Percentiles rank a stretch among this genome's conserved stretches.
Evolutionary conservation across 2,797 vertebrate species (phyloP).

Genomic region (Enteromius radiatus): DNA sequence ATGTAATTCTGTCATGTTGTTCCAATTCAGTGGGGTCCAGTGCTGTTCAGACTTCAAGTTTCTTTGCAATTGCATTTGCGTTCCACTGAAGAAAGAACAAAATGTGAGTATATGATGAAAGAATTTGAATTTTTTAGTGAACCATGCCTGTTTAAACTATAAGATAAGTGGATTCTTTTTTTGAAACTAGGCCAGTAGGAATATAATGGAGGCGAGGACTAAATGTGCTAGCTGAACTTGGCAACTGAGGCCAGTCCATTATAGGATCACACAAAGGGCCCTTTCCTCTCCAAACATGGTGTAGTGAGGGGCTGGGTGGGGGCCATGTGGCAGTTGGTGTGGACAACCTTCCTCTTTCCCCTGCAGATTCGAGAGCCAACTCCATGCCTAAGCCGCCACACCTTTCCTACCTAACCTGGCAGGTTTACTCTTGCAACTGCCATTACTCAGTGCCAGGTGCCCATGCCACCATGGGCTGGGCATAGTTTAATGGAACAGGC

Average conservation of each 20-base stretch:
- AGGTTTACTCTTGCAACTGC: slow-evolving; percentile 58
- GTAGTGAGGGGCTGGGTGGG: slow-evolving; percentile 67
- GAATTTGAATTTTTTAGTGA: not conserved
- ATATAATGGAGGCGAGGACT: not conserved
- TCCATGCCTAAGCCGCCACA: slow-evolving; percentile 60
- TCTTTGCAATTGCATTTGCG: not conserved
- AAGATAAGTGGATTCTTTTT: not conserved
- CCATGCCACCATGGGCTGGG: slow-evolving; percentile 59
- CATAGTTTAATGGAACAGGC: slow-evolving; percentile 74
- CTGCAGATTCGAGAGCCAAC: slow-evolving; percentile 62
- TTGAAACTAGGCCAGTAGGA: slow-evolving; percentile 31
- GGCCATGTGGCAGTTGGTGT: slow-evolving; percentile 74
- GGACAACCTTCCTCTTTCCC: slow-evolving; percentile 68
- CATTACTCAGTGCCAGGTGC: slow-evolving; percentile 73
- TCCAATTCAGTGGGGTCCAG: not conserved
- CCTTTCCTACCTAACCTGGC: slow-evolving; percentile 67
- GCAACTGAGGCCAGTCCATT: slow-evolving; percentile 53
- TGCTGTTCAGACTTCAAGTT: not conserved
- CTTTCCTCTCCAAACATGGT: slow-evolving; percentile 46
- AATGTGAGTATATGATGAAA: not conserved
- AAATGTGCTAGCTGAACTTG: slow-evolving; percentile 34
- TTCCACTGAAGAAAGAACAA: not conserved
- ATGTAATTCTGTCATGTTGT: not conserved
- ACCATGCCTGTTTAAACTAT: not conserved
- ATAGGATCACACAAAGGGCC: slow-evolving; percentile 66